These are phyloP conservation scores for Carpatolechia fugitivella DNA, from an alignment of 2,888 invertebrate species.

Conservation along the genomic window DNA sequence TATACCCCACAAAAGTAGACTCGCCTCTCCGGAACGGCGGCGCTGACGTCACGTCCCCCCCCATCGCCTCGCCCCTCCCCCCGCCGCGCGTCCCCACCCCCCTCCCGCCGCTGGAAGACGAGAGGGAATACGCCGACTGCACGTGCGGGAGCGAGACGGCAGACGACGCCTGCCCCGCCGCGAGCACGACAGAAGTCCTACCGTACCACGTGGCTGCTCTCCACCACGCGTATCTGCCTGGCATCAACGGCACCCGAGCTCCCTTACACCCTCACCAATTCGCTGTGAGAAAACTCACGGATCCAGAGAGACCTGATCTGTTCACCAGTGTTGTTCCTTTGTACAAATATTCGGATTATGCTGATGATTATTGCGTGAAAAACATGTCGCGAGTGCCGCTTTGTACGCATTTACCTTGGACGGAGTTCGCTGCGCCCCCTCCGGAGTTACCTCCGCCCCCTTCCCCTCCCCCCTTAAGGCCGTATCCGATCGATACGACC, in stretches of 20 bases:
- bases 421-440: slow-evolving; percentile 61
- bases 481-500: slow-evolving; percentile 43
- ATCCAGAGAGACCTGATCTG: slow-evolving; percentile 49
- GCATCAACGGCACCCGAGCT: slow-evolving; percentile 81
- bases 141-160: slow-evolving; percentile 43
- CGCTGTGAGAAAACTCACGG: slow-evolving; percentile 56
- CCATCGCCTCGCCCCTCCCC: slow-evolving; percentile 20
- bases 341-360: slow-evolving; percentile 72
- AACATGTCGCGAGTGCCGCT: slow-evolving; percentile 59
- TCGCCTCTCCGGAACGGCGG: slow-evolving; percentile 66
- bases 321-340: slow-evolving; percentile 67
- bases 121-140: slow-evolving; percentile 48
- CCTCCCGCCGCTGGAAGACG: slow-evolving; percentile 52
- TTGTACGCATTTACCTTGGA: slow-evolving; percentile 55
- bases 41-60: slow-evolving; percentile 19
- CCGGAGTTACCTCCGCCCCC: slow-evolving; percentile 57
- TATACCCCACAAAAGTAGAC: slow-evolving; percentile 45
- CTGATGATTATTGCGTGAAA: slow-evolving; percentile 69
- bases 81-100: slow-evolving; percentile 24
- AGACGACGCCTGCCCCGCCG: slow-evolving; percentile 54
- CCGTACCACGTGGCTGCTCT: slow-evolving; percentile 74
- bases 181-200: slow-evolving; percentile 51
- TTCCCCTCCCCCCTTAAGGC: slow-evolving; percentile 52
- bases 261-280: slow-evolving; percentile 56
- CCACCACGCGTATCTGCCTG: slow-evolving; percentile 76